Evolutionary conservation across 2,113 vertebrate species (phyloP).

Genomic region (Riparia riparia): DNA sequence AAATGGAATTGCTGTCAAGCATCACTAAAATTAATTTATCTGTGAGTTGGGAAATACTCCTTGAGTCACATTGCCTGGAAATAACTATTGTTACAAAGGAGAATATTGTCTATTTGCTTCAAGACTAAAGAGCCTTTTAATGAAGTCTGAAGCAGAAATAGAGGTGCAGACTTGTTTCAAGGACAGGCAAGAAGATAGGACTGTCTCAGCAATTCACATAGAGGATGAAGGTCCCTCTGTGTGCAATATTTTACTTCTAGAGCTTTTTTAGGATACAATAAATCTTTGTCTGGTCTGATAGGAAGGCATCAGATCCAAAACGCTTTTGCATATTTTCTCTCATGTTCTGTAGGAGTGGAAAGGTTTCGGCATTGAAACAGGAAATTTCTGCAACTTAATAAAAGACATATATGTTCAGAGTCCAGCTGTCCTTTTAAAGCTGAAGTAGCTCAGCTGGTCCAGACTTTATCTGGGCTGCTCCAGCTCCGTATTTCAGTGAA

Average conservation of each 20-base stretch:
- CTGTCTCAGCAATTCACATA: not conserved
- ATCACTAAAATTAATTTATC: conserved; percentile 49
- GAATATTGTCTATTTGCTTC: conserved; percentile 22
- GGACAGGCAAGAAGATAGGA: not conserved
- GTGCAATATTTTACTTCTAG: conserved; percentile 16
- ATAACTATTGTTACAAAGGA: conserved; percentile 30
- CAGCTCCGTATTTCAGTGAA: not conserved
- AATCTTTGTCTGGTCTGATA: not conserved
- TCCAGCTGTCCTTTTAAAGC: not conserved
- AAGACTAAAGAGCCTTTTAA: conserved; percentile 30
- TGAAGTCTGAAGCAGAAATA: not conserved
- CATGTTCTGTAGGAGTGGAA: not conserved
- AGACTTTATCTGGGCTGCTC: not conserved
- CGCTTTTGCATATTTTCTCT: not conserved
- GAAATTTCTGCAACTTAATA: conserved; percentile 12
- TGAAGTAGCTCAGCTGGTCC: conserved; percentile 1
- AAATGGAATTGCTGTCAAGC: conserved; percentile 54
- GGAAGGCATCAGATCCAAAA: conserved; percentile 11
- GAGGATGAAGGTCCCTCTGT: conserved; percentile 4
- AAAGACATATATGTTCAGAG: not conserved
- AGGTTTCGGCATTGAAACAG: not conserved
- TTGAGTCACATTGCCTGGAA: conserved; percentile 31
- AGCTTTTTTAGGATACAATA: not conserved
- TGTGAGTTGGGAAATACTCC: conserved; percentile 35
- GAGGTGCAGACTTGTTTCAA: conserved; percentile 10